Evolutionary conservation across 2,888 invertebrate species (phyloP).

Genomic region (Cataglyphis rosenhaueri): DNA sequence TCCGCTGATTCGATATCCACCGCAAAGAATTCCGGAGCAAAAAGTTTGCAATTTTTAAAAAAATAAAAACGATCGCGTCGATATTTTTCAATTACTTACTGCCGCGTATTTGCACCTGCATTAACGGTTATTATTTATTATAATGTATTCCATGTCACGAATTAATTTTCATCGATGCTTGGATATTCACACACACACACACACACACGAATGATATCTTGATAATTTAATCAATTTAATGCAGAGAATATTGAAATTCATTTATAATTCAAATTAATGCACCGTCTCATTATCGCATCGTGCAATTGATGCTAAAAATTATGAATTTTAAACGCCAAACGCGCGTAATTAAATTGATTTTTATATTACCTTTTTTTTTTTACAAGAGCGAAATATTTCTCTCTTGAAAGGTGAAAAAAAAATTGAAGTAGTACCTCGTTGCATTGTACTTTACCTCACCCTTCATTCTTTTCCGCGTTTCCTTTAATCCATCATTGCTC

Average conservation of each 20-base stretch:
- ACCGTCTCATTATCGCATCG: conserved; percentile 5
- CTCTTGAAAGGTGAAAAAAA: not conserved
- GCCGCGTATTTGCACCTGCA: conserved; percentile 13
- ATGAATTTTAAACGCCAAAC: conserved; percentile 4
- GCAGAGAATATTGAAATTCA: conserved; percentile 30
- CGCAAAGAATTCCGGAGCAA: not conserved
- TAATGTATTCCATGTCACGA: conserved; percentile 30
- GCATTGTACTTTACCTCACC: not conserved
- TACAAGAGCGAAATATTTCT: not conserved
- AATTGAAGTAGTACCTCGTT: not conserved
- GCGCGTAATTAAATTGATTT: not conserved
- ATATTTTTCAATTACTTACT: conserved; percentile 20
- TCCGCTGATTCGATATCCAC: not conserved
- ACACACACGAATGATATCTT: not conserved
- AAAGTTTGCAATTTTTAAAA: conserved; percentile 11
- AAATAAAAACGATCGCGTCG: not conserved
- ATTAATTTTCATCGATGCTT: conserved; percentile 37
- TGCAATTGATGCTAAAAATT: conserved; percentile 17
- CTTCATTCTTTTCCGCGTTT: not conserved
- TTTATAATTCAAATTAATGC: conserved; percentile 39
- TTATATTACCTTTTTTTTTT: not conserved
- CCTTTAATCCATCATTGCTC: conserved; percentile 13
- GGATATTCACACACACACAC: not conserved
- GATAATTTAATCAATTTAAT: conserved; percentile 45
- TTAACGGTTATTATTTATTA: conserved; percentile 36